Conservation (phyloP, 2,113 vertebrate species). For the Passerina amoena region DNA sequence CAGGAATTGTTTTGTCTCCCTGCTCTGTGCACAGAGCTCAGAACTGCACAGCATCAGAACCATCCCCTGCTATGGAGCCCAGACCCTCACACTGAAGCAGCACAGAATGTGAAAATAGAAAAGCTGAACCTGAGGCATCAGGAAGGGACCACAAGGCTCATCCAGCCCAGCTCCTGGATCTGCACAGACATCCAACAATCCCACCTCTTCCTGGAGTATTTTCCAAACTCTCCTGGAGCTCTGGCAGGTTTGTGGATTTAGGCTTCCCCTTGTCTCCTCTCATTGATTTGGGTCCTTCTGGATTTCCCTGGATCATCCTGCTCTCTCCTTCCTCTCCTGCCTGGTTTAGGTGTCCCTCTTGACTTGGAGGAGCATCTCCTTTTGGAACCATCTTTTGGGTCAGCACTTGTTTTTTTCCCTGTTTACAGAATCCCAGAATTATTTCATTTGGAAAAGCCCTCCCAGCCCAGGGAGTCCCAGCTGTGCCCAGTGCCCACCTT, state of each 20-base stretch:
- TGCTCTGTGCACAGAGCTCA: background rate
- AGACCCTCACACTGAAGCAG: background rate
- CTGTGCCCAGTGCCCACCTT: fast-evolving
- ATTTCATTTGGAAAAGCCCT: background rate
- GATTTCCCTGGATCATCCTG: background rate
- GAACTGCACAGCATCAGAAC: too few relatives aligned
- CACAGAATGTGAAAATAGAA: background rate
- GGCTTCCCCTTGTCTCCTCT: background rate
- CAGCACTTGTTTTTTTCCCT: background rate
- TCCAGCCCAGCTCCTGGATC: background rate
- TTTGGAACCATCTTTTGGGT: background rate
- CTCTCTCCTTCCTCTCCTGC: background rate
- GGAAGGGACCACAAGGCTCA: background rate
- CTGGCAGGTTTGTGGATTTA: background rate
- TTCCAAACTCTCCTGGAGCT: too few relatives aligned
- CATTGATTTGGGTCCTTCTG: background rate
- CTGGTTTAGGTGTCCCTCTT: background rate
- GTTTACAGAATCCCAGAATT: background rate
- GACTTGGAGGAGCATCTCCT: background rate
- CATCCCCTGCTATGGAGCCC: background rate
- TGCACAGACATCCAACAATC: background rate
- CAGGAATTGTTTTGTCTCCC: background rate
- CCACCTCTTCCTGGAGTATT: fast-evolving
- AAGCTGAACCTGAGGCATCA: background rate
- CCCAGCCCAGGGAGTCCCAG: fast-evolving